Base-by-base conservation (phyloP, 30 jellyfish, hydroid and myxozoan species). In the Turritopsis rubra region DNA sequence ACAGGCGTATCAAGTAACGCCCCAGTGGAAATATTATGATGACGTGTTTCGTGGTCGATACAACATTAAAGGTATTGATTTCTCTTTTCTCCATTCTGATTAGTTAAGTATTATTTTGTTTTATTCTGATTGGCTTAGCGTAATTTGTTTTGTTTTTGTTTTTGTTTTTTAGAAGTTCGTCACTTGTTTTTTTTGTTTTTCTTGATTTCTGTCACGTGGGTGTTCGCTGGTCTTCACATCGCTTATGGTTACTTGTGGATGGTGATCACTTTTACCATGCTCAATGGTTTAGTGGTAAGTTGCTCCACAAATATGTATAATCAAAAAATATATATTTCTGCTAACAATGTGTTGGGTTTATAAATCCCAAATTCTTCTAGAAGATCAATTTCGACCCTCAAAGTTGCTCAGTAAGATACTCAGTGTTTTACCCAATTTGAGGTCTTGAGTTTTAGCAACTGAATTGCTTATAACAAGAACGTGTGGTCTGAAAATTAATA, bases 11-110 rank as follows among this genome's bases (percentile, higher is more conserved):
- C 96, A 89, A 28, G 96, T 94, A 17, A 86, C 96, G 73, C 95
- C 96, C 16, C 99, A 94, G 73, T 94, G 99, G 99, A 87, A 94
- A 53, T 94, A 90, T 72, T 94, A 94, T 72, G 99, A 94, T 75
- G 99, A 94, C 70, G 73, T 94, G n/a, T 94, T 82, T 81, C 65
- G 93, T 60, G 97, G 93, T 17, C 73, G 96, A 31, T 84, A 94
- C 53, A 94, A 94, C 65, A 60, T 70, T 24, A 89, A 94, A 86
- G 99, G 99, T 94, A 83, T 9, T n/a, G 23, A 18, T 41, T 41
- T 41, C 60, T 41, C 60, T 41, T 68, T 68, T 68, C 16, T 74
- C 60, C 60, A 31, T 16, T 3, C 25, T 74, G 72, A 21, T 25
- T 74, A 75, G 26, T 21, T 74, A n/a, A 22, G 0, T 74, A 21